phyloP scores from a whole-genome alignment of 2,113 vertebrate species.

The Solenodon paradoxus region DNA sequence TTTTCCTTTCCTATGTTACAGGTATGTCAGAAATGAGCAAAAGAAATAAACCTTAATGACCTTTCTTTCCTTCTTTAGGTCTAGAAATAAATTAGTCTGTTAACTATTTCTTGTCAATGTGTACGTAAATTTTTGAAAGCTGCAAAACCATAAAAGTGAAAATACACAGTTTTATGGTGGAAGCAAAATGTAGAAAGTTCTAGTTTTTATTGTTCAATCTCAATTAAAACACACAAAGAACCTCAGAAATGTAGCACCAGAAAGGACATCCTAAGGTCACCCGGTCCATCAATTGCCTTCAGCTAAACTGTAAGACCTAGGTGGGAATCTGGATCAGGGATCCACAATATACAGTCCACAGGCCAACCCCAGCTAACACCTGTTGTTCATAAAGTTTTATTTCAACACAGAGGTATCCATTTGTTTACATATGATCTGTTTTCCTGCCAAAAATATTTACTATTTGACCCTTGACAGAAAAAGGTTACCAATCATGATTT shows the following conservation, averaged over 20 bases:
- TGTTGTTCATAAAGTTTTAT: background rate
- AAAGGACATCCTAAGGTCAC: background rate
- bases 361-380: background rate
- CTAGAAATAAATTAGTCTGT: background rate
- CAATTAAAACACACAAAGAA: background rate
- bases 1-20: background rate
- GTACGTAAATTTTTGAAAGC: background rate
- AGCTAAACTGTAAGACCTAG: background rate
- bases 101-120: background rate
- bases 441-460: slow-evolving; percentile 15
- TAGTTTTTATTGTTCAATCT: background rate
- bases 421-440: background rate
- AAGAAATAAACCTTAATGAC: background rate
- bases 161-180: background rate
- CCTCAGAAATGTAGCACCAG: background rate
- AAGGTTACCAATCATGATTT: background rate
- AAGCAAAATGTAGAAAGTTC: background rate
- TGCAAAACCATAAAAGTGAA: background rate
- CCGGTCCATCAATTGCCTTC: background rate
- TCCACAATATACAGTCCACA: background rate
- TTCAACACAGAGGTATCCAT: background rate
- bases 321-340: background rate
- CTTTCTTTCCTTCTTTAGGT: background rate
- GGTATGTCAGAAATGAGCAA: background rate
- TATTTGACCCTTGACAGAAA: background rate